phyloP scores from a whole-genome alignment of 2,888 invertebrate genomes.

The Cryptocephalus primarius region DNA sequence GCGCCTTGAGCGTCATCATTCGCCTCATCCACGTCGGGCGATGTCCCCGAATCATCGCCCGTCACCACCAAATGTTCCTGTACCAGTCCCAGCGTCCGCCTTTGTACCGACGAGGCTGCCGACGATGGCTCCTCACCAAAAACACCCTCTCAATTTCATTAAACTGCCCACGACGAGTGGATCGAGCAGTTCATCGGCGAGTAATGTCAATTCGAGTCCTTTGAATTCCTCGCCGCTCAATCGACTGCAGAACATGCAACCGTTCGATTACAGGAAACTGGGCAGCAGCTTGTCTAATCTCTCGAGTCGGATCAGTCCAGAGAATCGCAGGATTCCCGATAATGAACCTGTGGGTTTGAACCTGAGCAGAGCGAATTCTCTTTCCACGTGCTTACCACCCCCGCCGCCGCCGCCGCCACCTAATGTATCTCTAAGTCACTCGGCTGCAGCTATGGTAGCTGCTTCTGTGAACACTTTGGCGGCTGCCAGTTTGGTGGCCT shows the following conservation, averaged over 20 bases:
- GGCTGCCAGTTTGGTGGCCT: slow-evolving; percentile 51
- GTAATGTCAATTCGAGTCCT: slow-evolving; percentile 48
- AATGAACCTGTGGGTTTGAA: slow-evolving; percentile 46
- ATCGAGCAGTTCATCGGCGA: slow-evolving; percentile 52
- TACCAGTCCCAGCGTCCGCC: slow-evolving; percentile 38
- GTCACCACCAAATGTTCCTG: slow-evolving; percentile 41
- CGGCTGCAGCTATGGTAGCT: slow-evolving; percentile 55
- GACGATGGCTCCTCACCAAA: slow-evolving; percentile 39
- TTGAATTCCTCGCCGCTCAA: slow-evolving; percentile 64
- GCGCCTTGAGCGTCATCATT: slow-evolving; percentile 40
- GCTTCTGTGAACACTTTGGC: slow-evolving; percentile 46
- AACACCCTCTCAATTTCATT: slow-evolving; percentile 37
- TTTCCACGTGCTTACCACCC: slow-evolving; percentile 51
- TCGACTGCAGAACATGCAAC: slow-evolving; percentile 89
- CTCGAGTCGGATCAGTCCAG: slow-evolving; percentile 38
- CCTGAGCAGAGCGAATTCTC: slow-evolving; percentile 48
- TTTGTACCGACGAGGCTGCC: slow-evolving; percentile 36
- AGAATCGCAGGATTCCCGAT: slow-evolving; percentile 44
- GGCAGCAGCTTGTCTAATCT: slow-evolving; percentile 46
- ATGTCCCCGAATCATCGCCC: slow-evolving; percentile 59
- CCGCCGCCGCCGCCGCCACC: slow-evolving; percentile 48
- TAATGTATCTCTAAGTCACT: slow-evolving; percentile 45
- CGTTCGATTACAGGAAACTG: slow-evolving; percentile 81
- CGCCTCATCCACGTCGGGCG: slow-evolving; percentile 39
- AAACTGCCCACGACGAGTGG: slow-evolving; percentile 38